phyloP scores from a whole-genome alignment of 2,113 vertebrate genomes.

The Coracopsis vasa region DNA sequence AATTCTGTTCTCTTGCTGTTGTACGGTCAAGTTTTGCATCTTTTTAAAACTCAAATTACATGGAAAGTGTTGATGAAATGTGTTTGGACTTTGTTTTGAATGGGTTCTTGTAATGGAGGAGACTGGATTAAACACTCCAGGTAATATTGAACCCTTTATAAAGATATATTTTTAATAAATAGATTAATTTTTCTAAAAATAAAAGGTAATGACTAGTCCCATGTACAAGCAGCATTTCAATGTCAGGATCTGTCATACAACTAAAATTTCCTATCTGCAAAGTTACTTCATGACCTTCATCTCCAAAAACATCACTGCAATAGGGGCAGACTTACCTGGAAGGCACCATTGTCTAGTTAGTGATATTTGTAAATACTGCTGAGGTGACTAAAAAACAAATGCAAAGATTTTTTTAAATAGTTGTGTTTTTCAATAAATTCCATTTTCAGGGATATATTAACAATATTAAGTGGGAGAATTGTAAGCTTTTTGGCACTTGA shows the following conservation, averaged over 20 bases:
- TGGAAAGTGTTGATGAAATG: neutral
- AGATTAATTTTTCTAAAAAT: neutral
- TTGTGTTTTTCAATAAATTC: neutral
- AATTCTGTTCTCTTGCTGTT: neutral
- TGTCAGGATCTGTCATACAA: neutral
- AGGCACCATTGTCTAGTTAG: neutral
- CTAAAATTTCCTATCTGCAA: neutral
- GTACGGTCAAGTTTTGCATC: neutral
- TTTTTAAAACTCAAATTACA: neutral
- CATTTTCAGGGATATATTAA: neutral
- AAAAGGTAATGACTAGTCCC: neutral
- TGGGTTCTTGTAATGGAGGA: neutral
- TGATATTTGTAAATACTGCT: neutral
- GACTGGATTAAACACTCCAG: neutral
- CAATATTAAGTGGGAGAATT: neutral
- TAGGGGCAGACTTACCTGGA: neutral
- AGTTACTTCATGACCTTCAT: neutral
- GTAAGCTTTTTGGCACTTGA: neutral
- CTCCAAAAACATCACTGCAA: neutral
- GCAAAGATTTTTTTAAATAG: neutral
- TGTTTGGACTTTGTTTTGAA: neutral
- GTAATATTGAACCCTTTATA: neutral
- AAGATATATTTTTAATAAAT: neutral
- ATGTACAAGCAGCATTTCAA: neutral
- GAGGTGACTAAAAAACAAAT: neutral